These are phyloP conservation scores for Lepidocyrtoides sp. DNA, from an alignment of 2,888 invertebrate species.

Conservation along the genomic window DNA sequence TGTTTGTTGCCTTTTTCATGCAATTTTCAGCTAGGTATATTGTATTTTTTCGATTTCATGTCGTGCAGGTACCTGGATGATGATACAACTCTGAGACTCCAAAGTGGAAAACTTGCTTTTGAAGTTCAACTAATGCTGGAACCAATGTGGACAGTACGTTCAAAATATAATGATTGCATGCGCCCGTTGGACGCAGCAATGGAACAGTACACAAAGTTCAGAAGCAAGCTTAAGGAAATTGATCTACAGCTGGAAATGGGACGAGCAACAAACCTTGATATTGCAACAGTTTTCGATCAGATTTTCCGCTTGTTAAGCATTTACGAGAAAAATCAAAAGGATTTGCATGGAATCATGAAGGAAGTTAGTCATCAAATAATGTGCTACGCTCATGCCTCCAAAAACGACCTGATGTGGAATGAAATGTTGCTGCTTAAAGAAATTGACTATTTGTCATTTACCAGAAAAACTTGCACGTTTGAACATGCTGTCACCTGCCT, in stretches of 20 bases:
- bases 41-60: too few species aligned
- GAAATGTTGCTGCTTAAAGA: conserved; percentile 53
- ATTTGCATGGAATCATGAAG: conserved; percentile 19
- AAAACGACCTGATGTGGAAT: conserved; percentile 60
- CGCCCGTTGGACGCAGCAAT: conserved; percentile 57
- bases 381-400: conserved; percentile 33
- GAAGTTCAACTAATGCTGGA: conserved; percentile 65
- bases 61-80: conserved; percentile 56
- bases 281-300: conserved; percentile 39
- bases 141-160: conserved; percentile 67
- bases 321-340: conserved; percentile 51
- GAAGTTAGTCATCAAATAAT: conserved; percentile 46
- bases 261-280: conserved; percentile 36
- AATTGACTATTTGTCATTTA: conserved; percentile 33
- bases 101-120: conserved; percentile 24
- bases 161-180: conserved; percentile 48
- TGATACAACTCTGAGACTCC: conserved; percentile 29
- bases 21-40: too few species aligned
- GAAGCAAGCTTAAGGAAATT: conserved; percentile 41
- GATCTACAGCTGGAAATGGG: conserved; percentile 58
- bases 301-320: conserved; percentile 21
- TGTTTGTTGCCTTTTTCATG: too few species aligned
- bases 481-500: conserved; percentile 60
- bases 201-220: conserved; percentile 53
- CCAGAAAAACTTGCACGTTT: conserved; percentile 54